Conservation (phyloP, 2,113 vertebrate species). For the Xenotilapia longispinis region DNA sequence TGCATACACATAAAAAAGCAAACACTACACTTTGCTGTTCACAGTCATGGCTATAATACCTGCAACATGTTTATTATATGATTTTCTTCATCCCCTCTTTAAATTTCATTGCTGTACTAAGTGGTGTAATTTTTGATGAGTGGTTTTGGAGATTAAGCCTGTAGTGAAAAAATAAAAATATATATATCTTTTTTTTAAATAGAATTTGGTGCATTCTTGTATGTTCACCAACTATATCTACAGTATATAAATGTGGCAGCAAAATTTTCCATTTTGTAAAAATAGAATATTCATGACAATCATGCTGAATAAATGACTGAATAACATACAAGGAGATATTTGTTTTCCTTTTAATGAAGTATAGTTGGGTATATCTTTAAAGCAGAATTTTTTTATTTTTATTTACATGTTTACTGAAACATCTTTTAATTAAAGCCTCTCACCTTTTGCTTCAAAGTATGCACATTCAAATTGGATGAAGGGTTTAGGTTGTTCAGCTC, state of each 20-base stretch:
- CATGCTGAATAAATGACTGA: conserved; percentile 46
- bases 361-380: background rate
- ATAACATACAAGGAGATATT: background rate
- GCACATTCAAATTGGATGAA: background rate
- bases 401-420: background rate
- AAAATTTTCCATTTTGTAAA: conserved; percentile 16
- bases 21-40: background rate
- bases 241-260: background rate
- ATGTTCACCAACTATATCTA: conserved; percentile 5
- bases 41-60: background rate
- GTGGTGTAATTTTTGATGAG: background rate
- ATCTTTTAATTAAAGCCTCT: background rate
- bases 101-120: background rate
- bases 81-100: background rate
- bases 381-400: background rate
- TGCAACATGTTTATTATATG: background rate
- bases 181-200: background rate
- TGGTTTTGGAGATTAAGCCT: background rate
- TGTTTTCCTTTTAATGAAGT: background rate
- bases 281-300: conserved; percentile 37
- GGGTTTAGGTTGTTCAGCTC: background rate
- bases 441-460: background rate
- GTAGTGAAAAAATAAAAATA: background rate
- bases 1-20: background rate
- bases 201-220: conserved; percentile 41